Conservation (phyloP, 2,113 vertebrate species). For the Saguinus imperator region DNA sequence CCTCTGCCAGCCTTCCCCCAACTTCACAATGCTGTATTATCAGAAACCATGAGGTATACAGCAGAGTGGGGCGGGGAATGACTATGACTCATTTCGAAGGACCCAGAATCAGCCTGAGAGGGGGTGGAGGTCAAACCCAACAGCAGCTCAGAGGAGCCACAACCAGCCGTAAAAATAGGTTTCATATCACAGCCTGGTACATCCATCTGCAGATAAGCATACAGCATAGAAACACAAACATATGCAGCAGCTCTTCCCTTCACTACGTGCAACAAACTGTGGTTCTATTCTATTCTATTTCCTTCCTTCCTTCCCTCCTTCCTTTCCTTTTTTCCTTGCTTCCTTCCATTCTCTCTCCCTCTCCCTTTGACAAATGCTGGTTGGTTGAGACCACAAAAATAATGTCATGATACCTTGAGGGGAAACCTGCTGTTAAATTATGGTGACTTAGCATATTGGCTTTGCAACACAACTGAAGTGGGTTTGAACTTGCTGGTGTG, state of each 20-base stretch:
- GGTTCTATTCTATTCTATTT: not conserved
- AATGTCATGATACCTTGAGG: not conserved
- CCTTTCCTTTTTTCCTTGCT: rapidly evolving
- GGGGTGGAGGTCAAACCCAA: rapidly evolving
- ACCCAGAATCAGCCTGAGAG: not conserved
- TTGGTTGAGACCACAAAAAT: not conserved
- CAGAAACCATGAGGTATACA: not conserved
- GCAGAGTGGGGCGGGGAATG: not conserved
- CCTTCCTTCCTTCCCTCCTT: rapidly evolving
- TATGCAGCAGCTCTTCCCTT: not conserved
- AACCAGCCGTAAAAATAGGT: not conserved
- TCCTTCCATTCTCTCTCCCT: not conserved
- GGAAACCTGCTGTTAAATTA: not conserved
- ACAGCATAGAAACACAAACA: not conserved
- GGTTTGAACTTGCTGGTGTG: not conserved
- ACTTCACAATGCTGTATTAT: not conserved
- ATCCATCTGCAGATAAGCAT: rapidly evolving
- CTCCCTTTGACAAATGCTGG: not conserved
- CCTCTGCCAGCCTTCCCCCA: not conserved
- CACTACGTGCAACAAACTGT: rapidly evolving
- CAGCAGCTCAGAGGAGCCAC: not conserved
- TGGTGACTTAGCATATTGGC: rapidly evolving
- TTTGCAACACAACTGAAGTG: not conserved
- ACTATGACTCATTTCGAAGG: not conserved
- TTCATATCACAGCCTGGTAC: not conserved